Evolutionary conservation across 2,888 invertebrate species (phyloP).

Genomic region (Choreutis nemorana): DNA sequence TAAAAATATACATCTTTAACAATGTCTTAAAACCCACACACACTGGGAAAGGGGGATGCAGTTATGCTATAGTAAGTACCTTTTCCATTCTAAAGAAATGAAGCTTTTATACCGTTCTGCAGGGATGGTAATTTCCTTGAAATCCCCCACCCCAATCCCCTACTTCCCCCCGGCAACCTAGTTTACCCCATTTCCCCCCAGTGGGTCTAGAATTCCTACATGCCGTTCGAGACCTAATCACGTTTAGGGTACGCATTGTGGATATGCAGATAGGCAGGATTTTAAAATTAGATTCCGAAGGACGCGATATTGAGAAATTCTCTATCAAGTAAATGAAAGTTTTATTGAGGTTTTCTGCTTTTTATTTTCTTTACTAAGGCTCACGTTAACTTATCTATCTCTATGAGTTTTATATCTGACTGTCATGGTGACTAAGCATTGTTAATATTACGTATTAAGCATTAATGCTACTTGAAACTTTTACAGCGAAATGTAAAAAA

Average conservation of each 20-base stretch:
- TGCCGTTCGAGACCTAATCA: conserved; percentile 31
- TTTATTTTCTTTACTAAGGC: too few species aligned
- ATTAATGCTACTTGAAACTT: too few species aligned
- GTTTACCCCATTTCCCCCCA: conserved; percentile 11
- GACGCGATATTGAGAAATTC: too few species aligned
- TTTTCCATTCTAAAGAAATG: neutral
- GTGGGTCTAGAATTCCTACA: conserved; percentile 36
- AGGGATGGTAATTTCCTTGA: conserved; percentile 55
- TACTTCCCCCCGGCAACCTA: conserved; percentile 16
- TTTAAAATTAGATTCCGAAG: too few species aligned
- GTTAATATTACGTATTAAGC: too few species aligned
- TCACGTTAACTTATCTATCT: too few species aligned
- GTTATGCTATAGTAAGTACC: conserved; percentile 64
- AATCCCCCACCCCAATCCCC: conserved; percentile 33
- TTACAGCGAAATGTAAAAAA: too few species aligned
- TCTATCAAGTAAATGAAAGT: too few species aligned
- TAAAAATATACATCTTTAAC: too few species aligned
- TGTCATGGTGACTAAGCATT: too few species aligned
- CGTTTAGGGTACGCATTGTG: conserved; percentile 24
- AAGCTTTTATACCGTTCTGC: conserved; percentile 16
- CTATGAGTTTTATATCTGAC: too few species aligned
- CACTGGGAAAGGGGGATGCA: conserved; percentile 10
- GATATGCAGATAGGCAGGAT: conserved; percentile 1
- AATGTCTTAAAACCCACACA: conserved; percentile 1
- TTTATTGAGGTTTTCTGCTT: too few species aligned